Percentiles rank a stretch among this genome's conserved stretches.
These are phyloP conservation scores for Buathra laborator DNA, from an alignment of 2,888 invertebrate species.

Conservation along the genomic window DNA sequence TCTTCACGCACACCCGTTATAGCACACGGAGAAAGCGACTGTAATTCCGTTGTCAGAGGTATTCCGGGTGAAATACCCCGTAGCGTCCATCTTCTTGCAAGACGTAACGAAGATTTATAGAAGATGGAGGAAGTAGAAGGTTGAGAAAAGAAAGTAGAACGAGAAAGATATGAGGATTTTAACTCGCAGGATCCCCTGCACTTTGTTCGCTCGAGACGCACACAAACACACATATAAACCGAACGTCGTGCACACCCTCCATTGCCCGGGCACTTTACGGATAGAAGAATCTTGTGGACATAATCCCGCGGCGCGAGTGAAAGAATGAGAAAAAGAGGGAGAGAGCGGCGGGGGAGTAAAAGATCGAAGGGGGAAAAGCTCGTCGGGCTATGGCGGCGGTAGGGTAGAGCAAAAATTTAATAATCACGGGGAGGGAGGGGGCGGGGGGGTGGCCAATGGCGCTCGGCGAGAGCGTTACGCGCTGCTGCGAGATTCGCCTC, in stretches of 20 bases:
- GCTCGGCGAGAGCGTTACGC: neutral
- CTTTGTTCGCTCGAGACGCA: conserved; percentile 55
- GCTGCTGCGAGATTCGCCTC: neutral
- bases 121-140: conserved; percentile 20
- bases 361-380: conserved; percentile 12
- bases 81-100: conserved; percentile 69
- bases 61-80: conserved; percentile 65
- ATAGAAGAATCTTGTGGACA: conserved; percentile 55
- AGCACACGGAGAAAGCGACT: neutral
- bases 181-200: conserved; percentile 54
- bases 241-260: neutral
- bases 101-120: conserved; percentile 73
- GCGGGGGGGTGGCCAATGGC: neutral
- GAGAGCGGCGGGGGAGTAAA: neutral
- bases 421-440: conserved; percentile 51
- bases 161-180: conserved; percentile 59
- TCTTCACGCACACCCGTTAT: conserved; percentile 19
- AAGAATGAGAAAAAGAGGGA: conserved; percentile 35
- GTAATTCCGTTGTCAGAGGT: conserved; percentile 51
- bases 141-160: conserved; percentile 24
- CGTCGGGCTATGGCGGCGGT: neutral
- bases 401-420: conserved; percentile 65
- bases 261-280: conserved; percentile 38
- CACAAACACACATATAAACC: neutral
- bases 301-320: conserved; percentile 47